Evolutionary conservation across 1,140 invertebrate species (phyloP).

Genomic region (Aphis gossypii): DNA sequence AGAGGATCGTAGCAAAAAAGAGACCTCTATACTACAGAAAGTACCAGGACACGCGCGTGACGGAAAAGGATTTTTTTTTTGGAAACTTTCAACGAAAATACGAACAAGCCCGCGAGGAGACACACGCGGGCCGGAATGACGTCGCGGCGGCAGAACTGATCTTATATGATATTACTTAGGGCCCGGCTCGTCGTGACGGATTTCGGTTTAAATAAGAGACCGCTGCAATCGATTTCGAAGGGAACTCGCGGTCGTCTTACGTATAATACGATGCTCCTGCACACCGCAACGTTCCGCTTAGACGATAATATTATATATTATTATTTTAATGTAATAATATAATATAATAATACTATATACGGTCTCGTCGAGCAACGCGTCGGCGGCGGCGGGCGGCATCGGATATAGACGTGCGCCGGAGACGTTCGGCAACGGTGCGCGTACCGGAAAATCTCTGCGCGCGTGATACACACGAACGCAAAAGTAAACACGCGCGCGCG

Average conservation of each 20-base stretch:
- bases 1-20: too few relatives aligned
- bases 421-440: neutral
- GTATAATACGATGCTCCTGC: neutral
- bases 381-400: too few relatives aligned
- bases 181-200: too few relatives aligned
- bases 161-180: too few relatives aligned
- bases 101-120: too few relatives aligned
- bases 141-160: too few relatives aligned
- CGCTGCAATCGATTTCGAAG: neutral
- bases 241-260: neutral
- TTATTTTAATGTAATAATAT: neutral
- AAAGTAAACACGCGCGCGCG: constrained; percentile 37
- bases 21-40: too few relatives aligned
- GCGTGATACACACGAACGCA: neutral
- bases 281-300: neutral
- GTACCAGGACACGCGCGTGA: too few relatives aligned
- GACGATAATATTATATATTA: neutral
- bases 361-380: neutral
- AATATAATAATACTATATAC: neutral
- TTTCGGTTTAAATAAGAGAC: neutral
- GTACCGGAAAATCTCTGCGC: neutral
- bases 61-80: too few relatives aligned
- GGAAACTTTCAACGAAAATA: too few relatives aligned
- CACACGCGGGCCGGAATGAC: too few relatives aligned
- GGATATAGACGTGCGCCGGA: too few relatives aligned